Conservation (phyloP, 2,888 invertebrate genomes). For the Scelioninae gen. 1 region DNA sequence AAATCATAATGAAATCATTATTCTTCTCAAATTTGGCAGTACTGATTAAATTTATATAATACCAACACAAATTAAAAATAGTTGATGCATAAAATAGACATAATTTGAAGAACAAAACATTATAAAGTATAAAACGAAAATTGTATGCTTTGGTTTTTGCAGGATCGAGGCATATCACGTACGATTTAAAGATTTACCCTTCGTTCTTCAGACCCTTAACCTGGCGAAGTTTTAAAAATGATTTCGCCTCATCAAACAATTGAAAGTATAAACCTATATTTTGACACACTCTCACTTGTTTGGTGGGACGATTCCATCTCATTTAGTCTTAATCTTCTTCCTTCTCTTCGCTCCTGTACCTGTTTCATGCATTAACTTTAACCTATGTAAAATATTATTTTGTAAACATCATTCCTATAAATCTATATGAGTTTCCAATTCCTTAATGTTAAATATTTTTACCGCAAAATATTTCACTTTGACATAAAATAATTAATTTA, state of each 20-base stretch:
- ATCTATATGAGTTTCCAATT: too few relatives aligned
- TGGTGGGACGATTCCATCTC: constrained; percentile 84
- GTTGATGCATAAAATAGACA: too few relatives aligned
- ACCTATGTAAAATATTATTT: background rate
- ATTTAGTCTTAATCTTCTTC: constrained; percentile 46
- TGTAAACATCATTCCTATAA: background rate
- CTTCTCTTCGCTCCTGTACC: constrained; percentile 14
- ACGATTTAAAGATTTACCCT: constrained; percentile 12
- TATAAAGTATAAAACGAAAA: background rate
- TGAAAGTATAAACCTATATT: constrained; percentile 84
- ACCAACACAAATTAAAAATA: background rate
- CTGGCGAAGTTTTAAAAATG: constrained; percentile 76
- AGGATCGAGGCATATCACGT: background rate
- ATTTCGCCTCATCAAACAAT: constrained; percentile 85
- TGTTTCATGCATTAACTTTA: constrained; percentile 22
- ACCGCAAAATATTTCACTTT: too few relatives aligned
- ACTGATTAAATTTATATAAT: background rate
- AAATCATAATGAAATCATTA: too few relatives aligned
- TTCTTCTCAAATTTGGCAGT: too few relatives aligned
- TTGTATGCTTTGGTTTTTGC: too few relatives aligned
- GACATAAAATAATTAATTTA: too few relatives aligned
- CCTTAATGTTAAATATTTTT: too few relatives aligned
- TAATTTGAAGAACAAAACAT: background rate
- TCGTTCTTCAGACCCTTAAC: background rate
- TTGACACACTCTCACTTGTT: constrained; percentile 85